Conservation (phyloP, 2,888 invertebrate genomes). For the Gnatocerus cornutus region DNA sequence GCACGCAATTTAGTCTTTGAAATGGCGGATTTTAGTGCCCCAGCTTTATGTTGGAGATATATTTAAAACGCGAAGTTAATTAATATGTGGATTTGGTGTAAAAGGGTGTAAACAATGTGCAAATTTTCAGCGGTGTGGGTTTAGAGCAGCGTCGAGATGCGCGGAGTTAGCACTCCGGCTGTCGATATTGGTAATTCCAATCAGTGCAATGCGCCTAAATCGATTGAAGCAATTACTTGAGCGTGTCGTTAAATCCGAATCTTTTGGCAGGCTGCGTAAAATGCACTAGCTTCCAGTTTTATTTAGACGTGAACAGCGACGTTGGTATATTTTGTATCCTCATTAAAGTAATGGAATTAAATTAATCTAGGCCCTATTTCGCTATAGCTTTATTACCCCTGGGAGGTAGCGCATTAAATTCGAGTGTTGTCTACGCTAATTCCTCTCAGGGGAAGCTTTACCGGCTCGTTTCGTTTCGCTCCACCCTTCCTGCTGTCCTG, state of each 20-base stretch:
- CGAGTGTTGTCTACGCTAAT: constrained; percentile 69
- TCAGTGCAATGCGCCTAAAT: constrained; percentile 62
- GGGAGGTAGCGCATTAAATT: constrained; percentile 67
- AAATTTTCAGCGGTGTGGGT: constrained; percentile 27
- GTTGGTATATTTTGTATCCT: constrained; percentile 72
- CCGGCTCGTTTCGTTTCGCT: constrained; percentile 60
- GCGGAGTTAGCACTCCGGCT: constrained; percentile 52
- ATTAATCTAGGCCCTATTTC: constrained; percentile 71
- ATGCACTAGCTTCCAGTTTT: constrained; percentile 58
- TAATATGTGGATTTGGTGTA: constrained; percentile 19
- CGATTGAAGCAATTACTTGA: constrained; percentile 63
- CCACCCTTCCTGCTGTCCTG: constrained; percentile 56
- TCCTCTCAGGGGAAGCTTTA: constrained; percentile 68
- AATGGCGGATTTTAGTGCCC: no score
- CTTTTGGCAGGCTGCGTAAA: constrained; percentile 24
- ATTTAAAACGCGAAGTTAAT: constrained; percentile 28
- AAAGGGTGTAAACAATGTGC: constrained; percentile 42
- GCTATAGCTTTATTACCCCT: constrained; percentile 67
- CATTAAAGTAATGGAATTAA: constrained; percentile 76
- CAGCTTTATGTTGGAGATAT: background rate
- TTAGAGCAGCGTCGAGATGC: constrained; percentile 34
- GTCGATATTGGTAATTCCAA: constrained; percentile 60
- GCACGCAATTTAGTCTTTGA: no score
- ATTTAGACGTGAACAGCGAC: constrained; percentile 55
- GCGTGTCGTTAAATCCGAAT: constrained; percentile 60